phyloP scores from a whole-genome alignment of 2,888 invertebrate genomes.

The Fissipunctia ypsillon region DNA sequence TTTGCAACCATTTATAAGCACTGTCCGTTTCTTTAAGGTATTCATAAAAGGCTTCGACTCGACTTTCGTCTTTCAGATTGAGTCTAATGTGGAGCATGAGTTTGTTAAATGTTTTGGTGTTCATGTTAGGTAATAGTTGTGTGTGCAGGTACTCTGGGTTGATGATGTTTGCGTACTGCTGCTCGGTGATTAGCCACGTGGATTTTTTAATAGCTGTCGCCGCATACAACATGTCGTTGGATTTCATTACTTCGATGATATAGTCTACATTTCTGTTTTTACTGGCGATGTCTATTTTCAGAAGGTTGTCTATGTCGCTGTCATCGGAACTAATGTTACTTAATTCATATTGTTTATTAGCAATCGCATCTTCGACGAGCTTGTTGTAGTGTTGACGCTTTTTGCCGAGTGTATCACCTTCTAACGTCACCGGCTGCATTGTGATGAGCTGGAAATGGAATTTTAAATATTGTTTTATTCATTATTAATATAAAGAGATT shows the following conservation, averaged over 20 bases:
- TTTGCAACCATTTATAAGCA: constrained; percentile 80
- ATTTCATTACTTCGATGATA: constrained; percentile 77
- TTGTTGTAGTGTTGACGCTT: constrained; percentile 77
- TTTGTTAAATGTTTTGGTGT: constrained; percentile 77
- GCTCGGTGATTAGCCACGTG: constrained; percentile 80
- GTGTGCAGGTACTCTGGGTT: constrained; percentile 79
- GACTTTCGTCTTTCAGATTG: constrained; percentile 75
- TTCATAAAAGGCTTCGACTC: constrained; percentile 80
- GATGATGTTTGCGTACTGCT: constrained; percentile 78
- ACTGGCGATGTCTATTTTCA: constrained; percentile 80
- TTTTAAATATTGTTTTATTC: not conserved
- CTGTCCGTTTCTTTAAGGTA: constrained; percentile 68
- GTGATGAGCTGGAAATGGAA: constrained; percentile 34
- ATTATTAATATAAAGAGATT: not conserved
- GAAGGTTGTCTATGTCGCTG: constrained; percentile 76
- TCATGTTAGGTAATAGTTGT: constrained; percentile 79
- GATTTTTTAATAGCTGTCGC: constrained; percentile 79
- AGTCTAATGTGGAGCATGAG: constrained; percentile 79
- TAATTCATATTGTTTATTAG: constrained; percentile 58
- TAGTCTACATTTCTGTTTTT: constrained; percentile 75
- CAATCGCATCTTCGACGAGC: constrained; percentile 68
- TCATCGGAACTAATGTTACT: constrained; percentile 66
- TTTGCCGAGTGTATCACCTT: constrained; percentile 72
- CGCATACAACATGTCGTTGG: constrained; percentile 80
- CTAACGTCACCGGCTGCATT: constrained; percentile 68